Conservation (phyloP, 1,140 invertebrate genomes). For the Wasmannia auropunctata region DNA sequence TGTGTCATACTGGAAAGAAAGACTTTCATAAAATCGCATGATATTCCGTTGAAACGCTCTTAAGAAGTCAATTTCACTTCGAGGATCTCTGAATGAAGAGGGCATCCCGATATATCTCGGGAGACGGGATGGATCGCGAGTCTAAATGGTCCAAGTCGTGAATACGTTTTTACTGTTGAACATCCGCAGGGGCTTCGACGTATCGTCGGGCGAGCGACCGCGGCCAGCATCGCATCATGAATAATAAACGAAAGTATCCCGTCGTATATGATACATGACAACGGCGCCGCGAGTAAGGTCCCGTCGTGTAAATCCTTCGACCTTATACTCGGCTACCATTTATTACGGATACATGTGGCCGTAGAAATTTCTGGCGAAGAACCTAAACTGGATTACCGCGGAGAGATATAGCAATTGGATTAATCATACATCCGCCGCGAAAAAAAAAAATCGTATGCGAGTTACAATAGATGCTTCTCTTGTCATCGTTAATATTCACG, state of each 20-base stretch:
- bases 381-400: constrained; percentile 34
- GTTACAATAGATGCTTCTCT: not conserved
- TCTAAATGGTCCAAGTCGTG: not conserved
- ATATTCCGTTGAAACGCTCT: not conserved
- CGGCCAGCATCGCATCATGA: constrained; percentile 78
- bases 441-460: not conserved
- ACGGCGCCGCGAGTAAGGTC: constrained; percentile 63
- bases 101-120: constrained; percentile 5
- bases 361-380: constrained; percentile 29
- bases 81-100: constrained; percentile 5
- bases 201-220: constrained; percentile 49
- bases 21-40: not conserved
- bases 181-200: constrained; percentile 64
- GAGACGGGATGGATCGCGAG: constrained; percentile 24
- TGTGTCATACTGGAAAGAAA: not conserved
- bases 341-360: constrained; percentile 28
- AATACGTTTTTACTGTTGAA: constrained; percentile 67
- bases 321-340: constrained; percentile 29
- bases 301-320: constrained; percentile 43
- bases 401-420: constrained; percentile 28
- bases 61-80: constrained; percentile 28
- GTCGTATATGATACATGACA: constrained; percentile 59
- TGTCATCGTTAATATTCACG: not conserved
- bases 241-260: constrained; percentile 79
- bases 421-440: constrained; percentile 11